phyloP scores from a whole-genome alignment of 1,140 invertebrate genomes.

The Palaemon carinicauda region DNA sequence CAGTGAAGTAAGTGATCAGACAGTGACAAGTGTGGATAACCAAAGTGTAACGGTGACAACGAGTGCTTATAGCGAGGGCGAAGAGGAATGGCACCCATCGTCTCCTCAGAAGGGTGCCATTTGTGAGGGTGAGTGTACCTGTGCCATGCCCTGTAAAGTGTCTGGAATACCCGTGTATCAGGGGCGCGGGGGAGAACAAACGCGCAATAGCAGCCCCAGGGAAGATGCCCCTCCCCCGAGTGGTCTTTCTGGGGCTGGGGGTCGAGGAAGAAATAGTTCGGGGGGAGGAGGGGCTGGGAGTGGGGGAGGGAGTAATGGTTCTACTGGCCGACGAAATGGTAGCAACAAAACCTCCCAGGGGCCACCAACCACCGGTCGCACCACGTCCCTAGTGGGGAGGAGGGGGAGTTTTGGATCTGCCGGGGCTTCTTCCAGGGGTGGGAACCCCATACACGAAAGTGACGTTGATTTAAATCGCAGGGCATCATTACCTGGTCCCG shows the following conservation, averaged over 20 bases:
- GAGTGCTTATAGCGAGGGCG: background rate
- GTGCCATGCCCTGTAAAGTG: slow-evolving; percentile 57
- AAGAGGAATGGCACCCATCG: slow-evolving; percentile 23
- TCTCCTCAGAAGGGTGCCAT: background rate
- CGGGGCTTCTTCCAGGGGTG: background rate
- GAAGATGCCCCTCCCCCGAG: slow-evolving; percentile 32
- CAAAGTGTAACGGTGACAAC: background rate
- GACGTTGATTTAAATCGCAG: background rate
- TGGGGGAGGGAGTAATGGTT: no score
- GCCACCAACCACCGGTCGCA: background rate
- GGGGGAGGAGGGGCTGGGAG: background rate
- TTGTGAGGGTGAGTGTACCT: slow-evolving; percentile 49
- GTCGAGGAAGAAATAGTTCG: background rate
- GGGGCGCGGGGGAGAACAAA: slow-evolving; percentile 44
- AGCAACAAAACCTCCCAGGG: background rate
- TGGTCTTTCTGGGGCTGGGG: background rate
- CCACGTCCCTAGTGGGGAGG: slow-evolving; percentile 9
- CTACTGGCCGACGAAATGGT: background rate
- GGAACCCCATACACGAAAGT: background rate
- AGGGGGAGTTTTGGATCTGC: slow-evolving; percentile 35
- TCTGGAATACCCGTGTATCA: slow-evolving; percentile 58
- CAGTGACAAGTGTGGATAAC: background rate
- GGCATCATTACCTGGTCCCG: slow-evolving; percentile 30
- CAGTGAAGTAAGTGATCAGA: background rate
- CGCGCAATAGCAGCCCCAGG: slow-evolving; percentile 4